phyloP scores from a whole-genome alignment of 2,888 invertebrate genomes.

The Steinernema hermaphroditum region DNA sequence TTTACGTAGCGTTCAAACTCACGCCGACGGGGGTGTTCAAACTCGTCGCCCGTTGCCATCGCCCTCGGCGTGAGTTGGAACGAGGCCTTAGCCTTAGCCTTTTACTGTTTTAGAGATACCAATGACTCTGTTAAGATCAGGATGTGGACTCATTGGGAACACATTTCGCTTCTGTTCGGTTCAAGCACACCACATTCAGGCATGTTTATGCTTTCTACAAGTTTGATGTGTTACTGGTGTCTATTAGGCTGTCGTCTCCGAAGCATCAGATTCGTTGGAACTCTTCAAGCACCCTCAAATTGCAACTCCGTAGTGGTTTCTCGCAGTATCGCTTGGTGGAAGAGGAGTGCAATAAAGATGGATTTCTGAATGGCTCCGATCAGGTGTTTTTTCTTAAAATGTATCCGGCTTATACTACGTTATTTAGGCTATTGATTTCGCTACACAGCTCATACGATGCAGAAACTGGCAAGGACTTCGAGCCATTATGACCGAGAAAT shows the following conservation, averaged over 20 bases:
- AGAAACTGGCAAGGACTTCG: neutral
- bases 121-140: neutral
- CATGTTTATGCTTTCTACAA: neutral
- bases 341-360: neutral
- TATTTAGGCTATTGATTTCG: constrained; percentile 1
- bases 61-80: neutral
- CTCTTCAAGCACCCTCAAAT: neutral
- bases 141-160: no score
- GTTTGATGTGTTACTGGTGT: no score
- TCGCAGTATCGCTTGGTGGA: neutral
- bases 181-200: no score
- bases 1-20: no score
- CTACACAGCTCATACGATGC: neutral
- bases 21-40: no score
- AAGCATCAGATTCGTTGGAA: neutral
- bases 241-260: no score
- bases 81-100: no score
- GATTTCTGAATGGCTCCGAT: constrained; percentile 6
- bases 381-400: constrained; percentile 6
- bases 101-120: neutral
- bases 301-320: neutral
- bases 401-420: no score
- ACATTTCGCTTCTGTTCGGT: no score
- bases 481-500: constrained; percentile 2
- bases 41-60: no score